These are phyloP conservation scores for Grantiella picta DNA, from an alignment of 2,113 vertebrate species.

Conservation along the genomic window DNA sequence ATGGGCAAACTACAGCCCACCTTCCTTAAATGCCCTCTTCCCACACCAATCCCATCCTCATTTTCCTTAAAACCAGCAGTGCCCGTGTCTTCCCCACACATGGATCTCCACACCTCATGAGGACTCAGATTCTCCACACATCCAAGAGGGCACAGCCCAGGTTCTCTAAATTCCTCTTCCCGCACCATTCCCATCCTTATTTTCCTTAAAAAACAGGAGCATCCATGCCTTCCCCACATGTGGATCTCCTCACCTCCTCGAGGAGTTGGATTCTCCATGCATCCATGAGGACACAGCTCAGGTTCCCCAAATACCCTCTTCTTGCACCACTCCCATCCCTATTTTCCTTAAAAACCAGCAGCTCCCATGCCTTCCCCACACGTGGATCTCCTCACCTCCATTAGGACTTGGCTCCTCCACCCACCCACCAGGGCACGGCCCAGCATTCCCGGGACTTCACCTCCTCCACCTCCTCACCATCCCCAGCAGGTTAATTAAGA, in stretches of 20 bases:
- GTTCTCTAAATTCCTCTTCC: too few species aligned
- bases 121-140: too few species aligned
- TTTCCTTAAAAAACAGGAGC: background rate
- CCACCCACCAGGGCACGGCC: fast-evolving
- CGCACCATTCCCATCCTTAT: too few species aligned
- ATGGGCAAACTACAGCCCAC: fast-evolving
- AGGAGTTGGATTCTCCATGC: background rate
- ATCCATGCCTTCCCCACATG: fast-evolving
- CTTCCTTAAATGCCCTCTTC: too few species aligned
- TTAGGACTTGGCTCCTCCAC: fast-evolving
- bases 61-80: background rate
- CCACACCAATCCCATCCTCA: too few species aligned
- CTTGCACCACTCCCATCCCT: background rate
- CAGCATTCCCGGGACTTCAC: fast-evolving
- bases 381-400: background rate
- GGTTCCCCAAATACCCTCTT: background rate
- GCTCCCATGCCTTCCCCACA: too few species aligned
- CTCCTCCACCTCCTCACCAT: background rate
- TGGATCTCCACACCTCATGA: too few species aligned
- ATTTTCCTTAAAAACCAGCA: background rate
- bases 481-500: background rate
- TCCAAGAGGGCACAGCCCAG: too few species aligned
- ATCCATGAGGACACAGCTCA: too few species aligned
- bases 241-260: background rate
- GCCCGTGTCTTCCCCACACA: background rate